Conservation (phyloP, 1,140 invertebrate species). For the Pachypeltis micranthus region DNA sequence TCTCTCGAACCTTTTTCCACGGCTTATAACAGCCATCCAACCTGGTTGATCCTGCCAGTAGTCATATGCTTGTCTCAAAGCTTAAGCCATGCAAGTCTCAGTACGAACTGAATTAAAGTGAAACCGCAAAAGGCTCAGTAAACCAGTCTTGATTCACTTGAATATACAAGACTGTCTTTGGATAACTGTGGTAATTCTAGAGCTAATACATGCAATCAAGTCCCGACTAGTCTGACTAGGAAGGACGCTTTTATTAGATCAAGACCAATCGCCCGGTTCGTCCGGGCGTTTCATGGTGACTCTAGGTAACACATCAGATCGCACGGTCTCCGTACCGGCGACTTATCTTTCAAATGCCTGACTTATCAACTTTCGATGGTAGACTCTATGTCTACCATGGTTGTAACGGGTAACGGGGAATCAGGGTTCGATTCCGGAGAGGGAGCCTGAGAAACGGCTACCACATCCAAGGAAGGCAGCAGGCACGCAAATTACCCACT, state of each 20-base stretch:
- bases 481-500: slow-evolving; percentile 81
- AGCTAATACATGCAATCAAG: slow-evolving; percentile 69
- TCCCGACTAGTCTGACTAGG: slow-evolving; percentile 46
- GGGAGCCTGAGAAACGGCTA: slow-evolving; percentile 83
- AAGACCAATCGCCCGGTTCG: slow-evolving; percentile 43
- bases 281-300: slow-evolving; percentile 53
- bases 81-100: slow-evolving; percentile 70
- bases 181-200: slow-evolving; percentile 83
- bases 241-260: slow-evolving; percentile 63
- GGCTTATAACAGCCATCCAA: too few species aligned
- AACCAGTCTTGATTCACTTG: slow-evolving; percentile 42
- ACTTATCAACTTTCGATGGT: slow-evolving; percentile 78
- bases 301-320: slow-evolving; percentile 69
- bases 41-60: slow-evolving; percentile 60
- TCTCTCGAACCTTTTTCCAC: too few species aligned
- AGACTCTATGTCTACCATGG: slow-evolving; percentile 65
- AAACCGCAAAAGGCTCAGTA: slow-evolving; percentile 72
- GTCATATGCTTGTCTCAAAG: slow-evolving; percentile 67
- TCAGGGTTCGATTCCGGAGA: slow-evolving; percentile 55
- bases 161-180: slow-evolving; percentile 51
- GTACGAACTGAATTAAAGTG: slow-evolving; percentile 54
- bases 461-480: slow-evolving; percentile 86
- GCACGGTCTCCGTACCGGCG: slow-evolving; percentile 58
- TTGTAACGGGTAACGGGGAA: slow-evolving; percentile 65
- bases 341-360: slow-evolving; percentile 77